These are phyloP conservation scores for Colossoma macropomum DNA, from an alignment of 2,113 vertebrate species.

Conservation along the genomic window DNA sequence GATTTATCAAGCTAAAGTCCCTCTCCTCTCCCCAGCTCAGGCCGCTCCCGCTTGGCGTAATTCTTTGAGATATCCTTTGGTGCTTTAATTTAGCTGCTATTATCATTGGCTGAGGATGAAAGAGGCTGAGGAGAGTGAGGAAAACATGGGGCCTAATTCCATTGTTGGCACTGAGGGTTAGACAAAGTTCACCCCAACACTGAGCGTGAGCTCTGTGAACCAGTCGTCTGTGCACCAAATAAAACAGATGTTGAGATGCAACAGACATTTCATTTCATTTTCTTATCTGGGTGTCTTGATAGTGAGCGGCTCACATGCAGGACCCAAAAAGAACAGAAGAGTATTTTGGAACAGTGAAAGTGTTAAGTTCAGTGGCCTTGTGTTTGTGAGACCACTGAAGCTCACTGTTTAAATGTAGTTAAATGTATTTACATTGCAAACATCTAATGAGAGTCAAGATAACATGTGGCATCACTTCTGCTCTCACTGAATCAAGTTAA, in stretches of 20 bases:
- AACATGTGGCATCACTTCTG: neutral
- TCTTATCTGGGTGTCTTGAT: neutral
- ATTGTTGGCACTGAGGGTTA: constrained; percentile 86
- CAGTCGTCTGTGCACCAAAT: constrained; percentile 61
- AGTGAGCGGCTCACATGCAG: neutral
- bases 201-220: constrained; percentile 74
- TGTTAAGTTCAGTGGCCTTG: neutral
- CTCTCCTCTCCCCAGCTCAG: constrained; percentile 68
- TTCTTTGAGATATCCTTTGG: constrained; percentile 81
- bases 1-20: constrained; percentile 84
- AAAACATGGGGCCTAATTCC: constrained; percentile 85
- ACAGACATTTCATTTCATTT: constrained; percentile 12
- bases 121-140: constrained; percentile 72
- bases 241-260: constrained; percentile 30
- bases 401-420: neutral
- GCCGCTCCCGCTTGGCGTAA: constrained; percentile 76
- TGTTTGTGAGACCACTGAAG: neutral
- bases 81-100: constrained; percentile 85
- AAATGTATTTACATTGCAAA: neutral
- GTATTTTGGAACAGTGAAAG: neutral
- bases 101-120: constrained; percentile 89
- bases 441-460: neutral
- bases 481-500: neutral
- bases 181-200: constrained; percentile 84
- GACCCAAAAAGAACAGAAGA: neutral